Evolutionary conservation across 2,797 vertebrate genomes (phyloP).

Genomic region (Danio choprae): DNA sequence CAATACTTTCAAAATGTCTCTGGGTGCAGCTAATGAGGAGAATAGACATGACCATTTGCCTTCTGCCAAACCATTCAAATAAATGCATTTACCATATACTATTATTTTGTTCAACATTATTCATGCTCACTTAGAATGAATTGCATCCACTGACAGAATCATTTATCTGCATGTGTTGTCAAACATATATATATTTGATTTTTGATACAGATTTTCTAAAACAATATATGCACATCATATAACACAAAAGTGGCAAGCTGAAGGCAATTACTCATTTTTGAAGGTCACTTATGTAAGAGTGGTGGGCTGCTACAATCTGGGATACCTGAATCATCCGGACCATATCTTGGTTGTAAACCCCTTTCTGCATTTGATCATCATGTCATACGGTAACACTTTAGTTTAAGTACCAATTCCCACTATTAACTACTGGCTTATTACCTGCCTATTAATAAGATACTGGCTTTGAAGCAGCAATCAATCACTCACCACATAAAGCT

Average conservation of each 20-base stretch:
- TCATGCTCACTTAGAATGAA: slow-evolving; percentile 2
- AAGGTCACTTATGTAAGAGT: not conserved
- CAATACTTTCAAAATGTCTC: slow-evolving; percentile 8
- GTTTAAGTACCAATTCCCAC: no score
- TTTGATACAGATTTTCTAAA: not conserved
- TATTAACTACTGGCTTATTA: no score
- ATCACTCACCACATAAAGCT: no score
- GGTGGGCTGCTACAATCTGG: no score
- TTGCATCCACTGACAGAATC: not conserved
- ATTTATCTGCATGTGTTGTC: not conserved
- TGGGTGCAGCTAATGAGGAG: slow-evolving; percentile 26
- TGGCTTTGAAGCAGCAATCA: no score
- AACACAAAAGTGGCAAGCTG: no score
- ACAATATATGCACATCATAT: not conserved
- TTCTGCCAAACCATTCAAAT: not conserved
- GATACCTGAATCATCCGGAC: no score
- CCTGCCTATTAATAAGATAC: no score
- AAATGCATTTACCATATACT: not conserved
- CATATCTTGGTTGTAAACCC: no score
- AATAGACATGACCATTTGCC: slow-evolving; percentile 17
- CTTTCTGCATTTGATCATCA: no score
- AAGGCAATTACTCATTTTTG: not conserved
- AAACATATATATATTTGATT: no score
- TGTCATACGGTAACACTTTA: no score
- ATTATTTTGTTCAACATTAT: not conserved